Evolutionary conservation across 2,113 vertebrate species (phyloP), one percentile per base, ranked within the genome.

Genomic region (Ellobius talpinus): DNA sequence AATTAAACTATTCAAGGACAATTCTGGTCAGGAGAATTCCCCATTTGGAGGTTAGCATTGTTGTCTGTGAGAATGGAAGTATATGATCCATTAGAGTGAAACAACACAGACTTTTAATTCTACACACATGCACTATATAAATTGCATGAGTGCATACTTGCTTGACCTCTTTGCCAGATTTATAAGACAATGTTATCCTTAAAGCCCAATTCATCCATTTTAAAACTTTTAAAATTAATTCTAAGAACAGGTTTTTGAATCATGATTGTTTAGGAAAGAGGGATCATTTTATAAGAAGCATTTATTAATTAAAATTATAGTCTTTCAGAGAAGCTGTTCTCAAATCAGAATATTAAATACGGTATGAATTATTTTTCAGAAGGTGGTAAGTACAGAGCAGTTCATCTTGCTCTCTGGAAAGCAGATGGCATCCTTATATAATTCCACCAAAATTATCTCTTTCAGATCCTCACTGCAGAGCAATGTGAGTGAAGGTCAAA

Each of bases 1-100:
- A 91, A 95, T 96, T 97, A 96, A 91, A 94, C 47, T 91, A 81
- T 74, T 96, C 89, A 97, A 96, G 74, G 78, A 24, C 87, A 90
- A 26, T 96, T 96, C 82, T 61, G 78, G 91, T 77, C 31, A 95
- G 65, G 79, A 97, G 65, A 97, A 87, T 61, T 85, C 94, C 86
- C 39, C 66, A 61, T 85, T 95, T 97, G 78, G 72, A 97, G 96
- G 63, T 95, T 26, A 42, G 55, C 26, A 65, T n/a, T 88, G 45
- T 95, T 45, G 21, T 92, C 79, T 86, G 5, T 90, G 10, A 45
- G 94, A 55, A 74, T 61, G 65, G 29, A 93, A 70, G 39, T 12
- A 8, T 82, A 70, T 79, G 23, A 95, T 84, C 4, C 4, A 31
- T 95, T 85, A n/a, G 17, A 68, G 55, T 91, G 58, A 92, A 76